phyloP scores from a whole-genome alignment of 2,797 vertebrate species.

The Tachyglossus aculeatus region DNA sequence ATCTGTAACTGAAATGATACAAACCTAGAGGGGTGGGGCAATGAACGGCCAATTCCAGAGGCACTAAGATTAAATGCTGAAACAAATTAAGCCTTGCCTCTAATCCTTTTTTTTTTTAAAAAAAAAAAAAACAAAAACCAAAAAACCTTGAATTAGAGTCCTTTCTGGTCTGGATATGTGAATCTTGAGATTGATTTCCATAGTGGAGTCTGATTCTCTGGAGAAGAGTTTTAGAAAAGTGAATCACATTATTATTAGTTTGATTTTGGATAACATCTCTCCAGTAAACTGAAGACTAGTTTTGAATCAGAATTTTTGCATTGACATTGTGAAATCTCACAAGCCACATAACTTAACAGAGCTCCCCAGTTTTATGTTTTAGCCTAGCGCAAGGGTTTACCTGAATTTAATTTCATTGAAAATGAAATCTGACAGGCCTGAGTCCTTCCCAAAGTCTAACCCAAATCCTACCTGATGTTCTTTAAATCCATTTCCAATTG shows the following conservation, averaged over 20 bases:
- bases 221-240: not conserved
- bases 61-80: no score
- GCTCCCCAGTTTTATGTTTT: not conserved
- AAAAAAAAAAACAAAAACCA: no score
- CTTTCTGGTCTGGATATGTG: not conserved
- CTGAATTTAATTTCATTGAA: not conserved
- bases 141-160: not conserved
- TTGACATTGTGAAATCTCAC: not conserved
- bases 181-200: not conserved
- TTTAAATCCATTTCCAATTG: not conserved
- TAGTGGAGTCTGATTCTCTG: not conserved
- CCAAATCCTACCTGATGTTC: not conserved
- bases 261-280: not conserved
- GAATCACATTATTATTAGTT: not conserved
- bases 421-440: not conserved
- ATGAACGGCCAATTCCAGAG: no score
- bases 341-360: not conserved
- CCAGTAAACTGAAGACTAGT: not conserved
- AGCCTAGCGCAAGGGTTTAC: not conserved
- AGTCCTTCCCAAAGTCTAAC: not conserved
- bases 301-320: conserved; percentile 24
- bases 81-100: no score
- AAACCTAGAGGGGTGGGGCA: no score
- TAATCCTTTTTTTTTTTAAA: no score
- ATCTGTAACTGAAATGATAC: no score